Conservation (phyloP, 2,888 invertebrate genomes). For the Pocota personata region DNA sequence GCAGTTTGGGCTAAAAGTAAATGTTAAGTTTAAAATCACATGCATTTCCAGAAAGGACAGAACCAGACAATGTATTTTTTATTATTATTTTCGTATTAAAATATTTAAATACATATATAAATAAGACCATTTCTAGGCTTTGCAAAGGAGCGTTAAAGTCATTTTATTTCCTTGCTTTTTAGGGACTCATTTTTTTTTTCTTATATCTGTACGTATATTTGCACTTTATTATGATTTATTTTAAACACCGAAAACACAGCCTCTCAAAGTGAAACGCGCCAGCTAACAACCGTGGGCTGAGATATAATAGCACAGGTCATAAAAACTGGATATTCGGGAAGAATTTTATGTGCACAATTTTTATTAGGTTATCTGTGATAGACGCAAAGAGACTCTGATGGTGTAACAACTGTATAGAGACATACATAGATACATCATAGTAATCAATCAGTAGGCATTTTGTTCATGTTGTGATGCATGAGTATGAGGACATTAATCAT, state of each 20-base stretch:
- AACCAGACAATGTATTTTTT: neutral
- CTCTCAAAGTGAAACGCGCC: constrained; percentile 13
- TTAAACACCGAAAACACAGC: constrained; percentile 18
- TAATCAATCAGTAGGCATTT: constrained; percentile 29
- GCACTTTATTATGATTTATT: constrained; percentile 56
- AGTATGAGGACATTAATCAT: neutral
- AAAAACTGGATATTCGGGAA: constrained; percentile 39
- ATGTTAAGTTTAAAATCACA: neutral
- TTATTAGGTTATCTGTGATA: constrained; percentile 39
- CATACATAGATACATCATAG: neutral
- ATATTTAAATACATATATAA: constrained; percentile 20
- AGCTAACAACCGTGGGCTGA: neutral
- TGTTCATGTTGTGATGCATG: neutral
- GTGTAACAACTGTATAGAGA: neutral
- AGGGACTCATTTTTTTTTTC: constrained; percentile 1
- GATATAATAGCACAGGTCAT: constrained; percentile 18
- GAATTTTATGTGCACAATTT: constrained; percentile 38
- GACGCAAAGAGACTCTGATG: constrained; percentile 8
- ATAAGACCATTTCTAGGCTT: neutral
- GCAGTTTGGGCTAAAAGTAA: neutral
- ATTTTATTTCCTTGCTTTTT: neutral
- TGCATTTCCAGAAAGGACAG: neutral
- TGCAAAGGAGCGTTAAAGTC: constrained; percentile 4
- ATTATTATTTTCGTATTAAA: constrained; percentile 15
- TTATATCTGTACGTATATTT: constrained; percentile 16